Evolutionary conservation across 35 echinoderm and acorn worm species (phyloP).

Genomic region (Nesometra sesokonis): DNA sequence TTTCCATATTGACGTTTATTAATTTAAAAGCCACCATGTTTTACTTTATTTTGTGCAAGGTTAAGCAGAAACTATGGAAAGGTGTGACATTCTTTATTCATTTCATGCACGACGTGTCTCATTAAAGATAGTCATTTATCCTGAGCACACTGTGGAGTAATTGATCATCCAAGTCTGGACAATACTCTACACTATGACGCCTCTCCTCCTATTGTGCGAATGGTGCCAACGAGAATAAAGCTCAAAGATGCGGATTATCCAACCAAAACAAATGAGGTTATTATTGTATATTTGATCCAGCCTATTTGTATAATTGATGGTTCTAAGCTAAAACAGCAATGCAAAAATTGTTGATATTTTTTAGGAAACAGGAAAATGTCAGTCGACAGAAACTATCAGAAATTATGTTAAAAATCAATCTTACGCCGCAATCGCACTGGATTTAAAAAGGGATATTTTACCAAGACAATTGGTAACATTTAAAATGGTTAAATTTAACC

Average conservation of each 20-base stretch:
- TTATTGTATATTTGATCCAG: no score
- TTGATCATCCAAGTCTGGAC: neutral
- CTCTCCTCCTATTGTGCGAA: neutral
- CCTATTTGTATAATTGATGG: no score
- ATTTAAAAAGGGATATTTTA: no score
- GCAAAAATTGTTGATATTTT: no score
- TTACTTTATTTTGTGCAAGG: neutral
- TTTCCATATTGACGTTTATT: neutral
- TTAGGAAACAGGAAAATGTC: no score
- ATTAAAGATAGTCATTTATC: neutral
- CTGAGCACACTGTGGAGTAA: neutral
- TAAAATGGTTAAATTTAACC: no score
- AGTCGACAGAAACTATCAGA: no score
- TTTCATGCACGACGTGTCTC: neutral
- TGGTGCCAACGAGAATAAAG: neutral
- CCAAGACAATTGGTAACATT: no score
- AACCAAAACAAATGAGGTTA: neutral
- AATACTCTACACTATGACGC: neutral
- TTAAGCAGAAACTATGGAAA: neutral
- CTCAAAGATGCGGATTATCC: neutral
- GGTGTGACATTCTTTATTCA: neutral
- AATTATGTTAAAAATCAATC: no score
- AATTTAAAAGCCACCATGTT: neutral
- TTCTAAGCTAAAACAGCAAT: no score
- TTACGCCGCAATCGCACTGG: no score